A percentile compares a stretch with the other conserved stretches of the same genome.
phyloP scores from a whole-genome alignment of 2,113 vertebrate species.

The Garra rufa region DNA sequence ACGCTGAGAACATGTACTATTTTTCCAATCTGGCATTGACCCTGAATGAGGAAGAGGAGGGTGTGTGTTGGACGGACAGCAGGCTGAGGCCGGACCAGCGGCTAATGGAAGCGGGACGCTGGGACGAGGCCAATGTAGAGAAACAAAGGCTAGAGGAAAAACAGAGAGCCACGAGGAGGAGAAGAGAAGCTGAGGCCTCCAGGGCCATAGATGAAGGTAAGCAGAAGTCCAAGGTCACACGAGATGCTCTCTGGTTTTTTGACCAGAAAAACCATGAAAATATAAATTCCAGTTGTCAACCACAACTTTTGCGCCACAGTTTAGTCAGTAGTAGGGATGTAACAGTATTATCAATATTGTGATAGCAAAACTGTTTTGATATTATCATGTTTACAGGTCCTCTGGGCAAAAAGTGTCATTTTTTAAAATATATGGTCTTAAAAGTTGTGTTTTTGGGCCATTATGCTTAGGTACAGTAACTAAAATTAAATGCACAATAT shows the following conservation, averaged over 20 bases:
- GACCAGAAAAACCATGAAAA: neutral
- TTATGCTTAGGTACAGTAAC: too few species aligned
- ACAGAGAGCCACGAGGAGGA: conserved; percentile 85
- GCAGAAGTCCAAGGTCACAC: conserved; percentile 25
- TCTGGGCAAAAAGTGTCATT: too few species aligned
- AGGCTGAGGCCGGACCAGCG: conserved; percentile 91
- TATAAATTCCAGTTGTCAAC: neutral
- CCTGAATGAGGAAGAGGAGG: conserved; percentile 88
- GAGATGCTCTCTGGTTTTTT: neutral
- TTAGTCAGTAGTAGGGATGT: too few species aligned
- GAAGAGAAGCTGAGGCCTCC: conserved; percentile 82
- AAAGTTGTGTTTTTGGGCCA: too few species aligned
- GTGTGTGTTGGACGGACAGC: conserved; percentile 87
- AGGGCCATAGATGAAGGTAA: conserved; percentile 87
- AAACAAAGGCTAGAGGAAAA: conserved; percentile 96
- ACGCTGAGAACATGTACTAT: conserved; percentile 97
- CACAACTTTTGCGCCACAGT: too few species aligned
- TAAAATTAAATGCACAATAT: too few species aligned
- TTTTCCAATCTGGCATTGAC: conserved; percentile 94
- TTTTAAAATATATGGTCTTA: too few species aligned
- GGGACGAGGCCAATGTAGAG: conserved; percentile 94
- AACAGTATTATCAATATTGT: too few species aligned
- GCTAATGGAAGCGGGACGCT: conserved; percentile 94
- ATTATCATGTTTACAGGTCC: too few species aligned
- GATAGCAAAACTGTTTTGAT: too few species aligned